phyloP scores from a whole-genome alignment of 2,888 invertebrate species.

The Cheiracanthium punctorium region DNA sequence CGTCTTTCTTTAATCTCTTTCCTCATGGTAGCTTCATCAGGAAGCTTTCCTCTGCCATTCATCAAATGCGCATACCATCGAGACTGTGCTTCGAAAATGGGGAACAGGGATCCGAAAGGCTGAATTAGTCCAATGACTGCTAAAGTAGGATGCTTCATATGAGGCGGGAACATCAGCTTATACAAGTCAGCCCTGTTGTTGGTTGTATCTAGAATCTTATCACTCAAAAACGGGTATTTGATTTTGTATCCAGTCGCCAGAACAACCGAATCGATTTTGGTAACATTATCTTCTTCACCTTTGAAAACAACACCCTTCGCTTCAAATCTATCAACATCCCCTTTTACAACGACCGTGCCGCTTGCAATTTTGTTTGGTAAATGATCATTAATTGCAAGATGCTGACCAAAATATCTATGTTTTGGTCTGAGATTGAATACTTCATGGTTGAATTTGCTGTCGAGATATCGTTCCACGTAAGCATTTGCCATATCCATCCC shows the following conservation, averaged over 20 bases:
- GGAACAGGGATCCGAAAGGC: conserved; percentile 86
- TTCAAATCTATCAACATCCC: conserved; percentile 73
- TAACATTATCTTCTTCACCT: conserved; percentile 30
- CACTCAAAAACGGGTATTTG: conserved; percentile 63
- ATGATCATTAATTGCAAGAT: conserved; percentile 76
- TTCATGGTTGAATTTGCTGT: conserved; percentile 75
- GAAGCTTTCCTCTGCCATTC: conserved; percentile 81
- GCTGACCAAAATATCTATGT: conserved; percentile 73
- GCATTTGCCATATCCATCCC: conserved; percentile 49
- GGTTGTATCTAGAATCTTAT: conserved; percentile 45
- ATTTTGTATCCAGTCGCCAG: conserved; percentile 71
- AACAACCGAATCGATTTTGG: conserved; percentile 62
- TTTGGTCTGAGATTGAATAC: conserved; percentile 76
- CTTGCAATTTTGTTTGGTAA: conserved; percentile 76
- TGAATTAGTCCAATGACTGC: conserved; percentile 89
- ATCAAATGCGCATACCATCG: conserved; percentile 76
- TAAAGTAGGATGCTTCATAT: conserved; percentile 86
- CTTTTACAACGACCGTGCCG: conserved; percentile 74
- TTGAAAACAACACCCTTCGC: conserved; percentile 52
- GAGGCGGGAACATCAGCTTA: conserved; percentile 75
- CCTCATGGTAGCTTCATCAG: conserved; percentile 81
- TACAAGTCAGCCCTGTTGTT: conserved; percentile 65
- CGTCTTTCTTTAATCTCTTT: conserved; percentile 79
- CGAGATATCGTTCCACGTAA: conserved; percentile 57
- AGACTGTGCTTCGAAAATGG: conserved; percentile 90